These are phyloP conservation scores for Pristionchus maxplancki DNA, from an alignment of 2,888 invertebrate species.

Conservation along the genomic window DNA sequence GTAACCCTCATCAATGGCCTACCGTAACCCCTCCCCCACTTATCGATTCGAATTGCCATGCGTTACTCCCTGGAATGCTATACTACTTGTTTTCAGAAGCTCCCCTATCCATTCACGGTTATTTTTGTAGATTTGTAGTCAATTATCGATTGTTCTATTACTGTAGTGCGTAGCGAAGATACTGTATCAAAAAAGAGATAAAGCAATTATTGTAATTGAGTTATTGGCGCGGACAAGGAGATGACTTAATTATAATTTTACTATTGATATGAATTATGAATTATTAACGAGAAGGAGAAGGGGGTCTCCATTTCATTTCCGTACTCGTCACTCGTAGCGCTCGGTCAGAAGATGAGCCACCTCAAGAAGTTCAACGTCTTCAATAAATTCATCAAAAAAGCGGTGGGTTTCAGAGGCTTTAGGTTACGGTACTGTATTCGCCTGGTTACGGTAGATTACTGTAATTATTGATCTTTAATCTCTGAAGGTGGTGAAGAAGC, in stretches of 20 bases:
- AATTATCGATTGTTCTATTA: not conserved
- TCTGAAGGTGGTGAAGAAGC: not conserved
- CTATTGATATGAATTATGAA: not conserved
- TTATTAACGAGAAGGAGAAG: not conserved
- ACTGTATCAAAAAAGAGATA: not conserved
- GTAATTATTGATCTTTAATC: not conserved
- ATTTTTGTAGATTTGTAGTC: not conserved
- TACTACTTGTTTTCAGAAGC: not conserved
- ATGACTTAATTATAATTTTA: too few relatives aligned
- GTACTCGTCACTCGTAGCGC: not conserved
- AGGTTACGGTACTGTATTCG: too few relatives aligned
- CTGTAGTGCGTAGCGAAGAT: not conserved
- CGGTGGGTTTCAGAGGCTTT: slow-evolving; percentile 4
- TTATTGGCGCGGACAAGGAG: not conserved
- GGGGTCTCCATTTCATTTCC: not conserved
- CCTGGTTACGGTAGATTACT: not conserved
- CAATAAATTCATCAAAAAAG: slow-evolving; percentile 4
- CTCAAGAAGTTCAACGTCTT: slow-evolving; percentile 21
- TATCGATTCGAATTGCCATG: not conserved
- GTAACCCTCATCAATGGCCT: not conserved
- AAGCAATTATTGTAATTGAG: not conserved
- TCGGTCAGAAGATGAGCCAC: not conserved
- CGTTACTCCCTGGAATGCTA: not conserved
- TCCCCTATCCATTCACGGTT: slow-evolving; percentile 13
- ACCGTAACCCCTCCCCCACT: not conserved